Percentiles rank a stretch among this genome's conserved stretches.
Evolutionary conservation across 2,797 vertebrate genomes (phyloP).

Genomic region (Cynodonichthys magdalenae): DNA sequence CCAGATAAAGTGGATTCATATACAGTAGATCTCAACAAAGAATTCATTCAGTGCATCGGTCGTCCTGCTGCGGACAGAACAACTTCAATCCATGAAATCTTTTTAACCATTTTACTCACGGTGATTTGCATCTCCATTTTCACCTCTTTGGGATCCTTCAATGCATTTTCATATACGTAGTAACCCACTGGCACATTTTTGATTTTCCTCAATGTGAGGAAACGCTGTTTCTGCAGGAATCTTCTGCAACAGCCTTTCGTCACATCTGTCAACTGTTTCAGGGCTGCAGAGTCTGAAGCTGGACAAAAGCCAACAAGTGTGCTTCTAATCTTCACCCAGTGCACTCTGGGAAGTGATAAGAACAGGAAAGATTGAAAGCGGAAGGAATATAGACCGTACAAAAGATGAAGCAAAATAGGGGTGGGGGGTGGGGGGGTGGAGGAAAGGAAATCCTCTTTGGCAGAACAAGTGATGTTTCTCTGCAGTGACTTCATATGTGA

Average conservation of each 20-base stretch:
- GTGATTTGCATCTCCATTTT: conserved; percentile 46
- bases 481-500: conserved; percentile 5
- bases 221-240: conserved; percentile 53
- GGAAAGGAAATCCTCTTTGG: conserved; percentile 24
- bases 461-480: conserved; percentile 13
- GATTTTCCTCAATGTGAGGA: conserved; percentile 34
- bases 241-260: conserved; percentile 41
- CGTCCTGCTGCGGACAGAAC: conserved; percentile 46
- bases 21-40: conserved; percentile 53
- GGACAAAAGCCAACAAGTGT: conserved; percentile 45
- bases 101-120: conserved; percentile 47
- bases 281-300: conserved; percentile 7
- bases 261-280: conserved; percentile 53
- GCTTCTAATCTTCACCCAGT: conserved; percentile 44
- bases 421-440: not conserved
- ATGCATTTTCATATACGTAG: conserved; percentile 21
- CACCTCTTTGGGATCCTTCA: conserved; percentile 36
- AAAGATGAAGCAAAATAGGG: not conserved
- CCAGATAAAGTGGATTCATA: conserved; percentile 67
- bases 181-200: conserved; percentile 41
- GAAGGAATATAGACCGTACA: conserved; percentile 22
- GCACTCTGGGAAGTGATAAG: conserved; percentile 43
- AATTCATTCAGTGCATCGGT: conserved; percentile 57
- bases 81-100: conserved; percentile 46
- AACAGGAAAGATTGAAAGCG: conserved; percentile 32